Base-by-base conservation (phyloP, 2,113 vertebrate species). In the Ophthalmolycus amberensis region DNA sequence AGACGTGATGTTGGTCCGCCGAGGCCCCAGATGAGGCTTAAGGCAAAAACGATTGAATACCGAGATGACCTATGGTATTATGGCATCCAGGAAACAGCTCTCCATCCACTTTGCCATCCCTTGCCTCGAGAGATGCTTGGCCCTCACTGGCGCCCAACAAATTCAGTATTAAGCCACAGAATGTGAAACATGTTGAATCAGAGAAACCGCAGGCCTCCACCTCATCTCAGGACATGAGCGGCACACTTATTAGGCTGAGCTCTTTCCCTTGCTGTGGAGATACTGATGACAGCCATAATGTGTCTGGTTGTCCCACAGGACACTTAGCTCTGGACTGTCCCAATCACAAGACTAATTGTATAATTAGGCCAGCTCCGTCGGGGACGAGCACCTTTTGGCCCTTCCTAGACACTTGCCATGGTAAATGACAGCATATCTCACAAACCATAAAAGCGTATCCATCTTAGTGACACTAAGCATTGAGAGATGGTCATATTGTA, bases 281-380 rank as follows among this genome's bases (percentile, higher is more conserved):
- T 69, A 75, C 87, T 88, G 82, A 92, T 94, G 93, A 95, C 94
- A 90, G 92, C 90, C 86, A 88, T 93, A 87, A 92, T 91, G 91
- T 90, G 89, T 93, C 91, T 93, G 91, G 22, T 74, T 60, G 89
- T 95, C 94, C 93, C 94, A 88, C 75, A 93, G 94, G 94, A 94
- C 90, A 82, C 87, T 91, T 88, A 85, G 91, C 81, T 84, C 85
- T 90, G 91, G 90, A 94, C 92, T 78, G 90, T 91, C 94, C 90
- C 90, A 86, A 91, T 92, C 94, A 94, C 89, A 96, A 95, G 94
- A 95, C 94, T 95, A 95, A 96, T 95, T 94, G 94, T 94, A 94
- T 94, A 95, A 95, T 96, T 95, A 95, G 94, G 92, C 87, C 85
- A 71, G 80, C 91, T 90, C 93, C 92, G 74, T 89, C 92, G 94